phyloP scores from a whole-genome alignment of 1,140 invertebrate genomes.

The Lepidurus arcticus region DNA sequence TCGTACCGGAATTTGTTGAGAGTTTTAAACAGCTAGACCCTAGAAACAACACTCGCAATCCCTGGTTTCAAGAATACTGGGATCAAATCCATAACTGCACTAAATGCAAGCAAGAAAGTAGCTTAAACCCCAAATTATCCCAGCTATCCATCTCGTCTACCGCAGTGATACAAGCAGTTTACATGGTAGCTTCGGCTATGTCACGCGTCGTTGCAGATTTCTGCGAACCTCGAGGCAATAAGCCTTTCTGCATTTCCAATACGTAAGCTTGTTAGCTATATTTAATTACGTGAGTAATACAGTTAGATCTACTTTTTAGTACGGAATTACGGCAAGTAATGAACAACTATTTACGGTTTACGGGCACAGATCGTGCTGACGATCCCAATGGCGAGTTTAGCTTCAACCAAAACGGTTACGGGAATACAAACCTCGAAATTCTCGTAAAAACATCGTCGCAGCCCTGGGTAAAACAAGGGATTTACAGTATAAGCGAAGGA shows the following conservation, averaged over 20 bases:
- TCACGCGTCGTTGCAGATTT: constrained; percentile 40
- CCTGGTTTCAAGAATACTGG: constrained; percentile 48
- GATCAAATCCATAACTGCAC: constrained; percentile 40
- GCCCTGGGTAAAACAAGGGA: neutral
- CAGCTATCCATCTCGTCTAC: constrained; percentile 44
- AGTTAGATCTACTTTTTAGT: neutral
- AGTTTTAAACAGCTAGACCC: constrained; percentile 41
- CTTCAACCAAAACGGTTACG: constrained; percentile 45
- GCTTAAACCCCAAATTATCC: constrained; percentile 37
- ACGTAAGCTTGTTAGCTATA: neutral
- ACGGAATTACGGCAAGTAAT: constrained; percentile 37
- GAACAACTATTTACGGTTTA: constrained; percentile 40
- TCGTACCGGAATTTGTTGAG: constrained; percentile 38
- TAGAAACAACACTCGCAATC: constrained; percentile 44
- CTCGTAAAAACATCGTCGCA: neutral
- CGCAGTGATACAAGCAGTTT: constrained; percentile 44
- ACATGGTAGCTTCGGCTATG: constrained; percentile 41
- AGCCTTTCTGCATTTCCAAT: constrained; percentile 39
- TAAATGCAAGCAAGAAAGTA: constrained; percentile 23
- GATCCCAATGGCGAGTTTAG: constrained; percentile 41
- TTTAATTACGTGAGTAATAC: neutral
- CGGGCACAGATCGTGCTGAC: constrained; percentile 41
- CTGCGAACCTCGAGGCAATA: constrained; percentile 39
- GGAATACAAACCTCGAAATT: constrained; percentile 45
- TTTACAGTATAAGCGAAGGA: neutral